These are phyloP conservation scores for Torymus auratus DNA, from an alignment of 2,888 invertebrate species.

Conservation along the genomic window DNA sequence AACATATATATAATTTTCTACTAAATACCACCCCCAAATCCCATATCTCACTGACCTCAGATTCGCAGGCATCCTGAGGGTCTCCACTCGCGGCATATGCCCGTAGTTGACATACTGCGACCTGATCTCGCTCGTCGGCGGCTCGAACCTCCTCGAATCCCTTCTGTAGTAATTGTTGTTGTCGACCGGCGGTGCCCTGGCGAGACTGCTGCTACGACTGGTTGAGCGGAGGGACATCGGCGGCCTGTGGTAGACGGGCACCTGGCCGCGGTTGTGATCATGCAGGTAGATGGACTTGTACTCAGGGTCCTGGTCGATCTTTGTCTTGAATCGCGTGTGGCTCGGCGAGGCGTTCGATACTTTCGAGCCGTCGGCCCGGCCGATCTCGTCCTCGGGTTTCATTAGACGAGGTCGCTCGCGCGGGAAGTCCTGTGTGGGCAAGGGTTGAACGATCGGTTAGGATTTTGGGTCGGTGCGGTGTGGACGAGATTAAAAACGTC, in stretches of 20 bases:
- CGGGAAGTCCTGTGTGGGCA: constrained; percentile 75
- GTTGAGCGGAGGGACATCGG: constrained; percentile 63
- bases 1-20: background rate
- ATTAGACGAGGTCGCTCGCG: constrained; percentile 75
- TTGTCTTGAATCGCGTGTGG: constrained; percentile 59
- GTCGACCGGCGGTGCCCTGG: constrained; percentile 20
- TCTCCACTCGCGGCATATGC: constrained; percentile 69
- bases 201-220: constrained; percentile 56
- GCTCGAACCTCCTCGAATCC: constrained; percentile 34
- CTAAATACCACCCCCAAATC: background rate
- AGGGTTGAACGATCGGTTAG: background rate
- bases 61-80: constrained; percentile 70
- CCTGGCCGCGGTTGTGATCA: constrained; percentile 60
- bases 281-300: constrained; percentile 73
- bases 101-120: constrained; percentile 71
- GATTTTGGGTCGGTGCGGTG: background rate
- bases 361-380: constrained; percentile 73
- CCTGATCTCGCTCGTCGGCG: constrained; percentile 66
- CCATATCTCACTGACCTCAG: constrained; percentile 64
- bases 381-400: constrained; percentile 74
- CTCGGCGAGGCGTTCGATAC: constrained; percentile 47
- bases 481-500: too few species aligned
- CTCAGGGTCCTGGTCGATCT: constrained; percentile 75
- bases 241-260: constrained; percentile 67
- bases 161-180: constrained; percentile 34